Conservation (phyloP, 1,140 invertebrate species). For the Macrobrachium nipponense region DNA sequence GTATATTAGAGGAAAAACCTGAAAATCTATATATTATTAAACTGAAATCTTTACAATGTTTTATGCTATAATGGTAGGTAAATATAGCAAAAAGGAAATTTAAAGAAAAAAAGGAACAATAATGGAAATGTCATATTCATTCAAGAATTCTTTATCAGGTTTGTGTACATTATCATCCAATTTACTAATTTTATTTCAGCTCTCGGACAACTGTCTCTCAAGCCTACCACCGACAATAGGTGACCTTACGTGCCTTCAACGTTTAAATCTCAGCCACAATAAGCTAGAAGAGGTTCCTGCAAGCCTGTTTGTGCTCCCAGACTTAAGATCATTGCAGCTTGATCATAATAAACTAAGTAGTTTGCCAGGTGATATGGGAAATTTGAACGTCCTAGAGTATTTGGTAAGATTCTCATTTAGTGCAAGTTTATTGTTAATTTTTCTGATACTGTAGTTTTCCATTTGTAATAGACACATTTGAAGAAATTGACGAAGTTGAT, state of each 20-base stretch:
- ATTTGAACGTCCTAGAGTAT: slow-evolving; percentile 75
- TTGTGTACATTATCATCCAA: neutral
- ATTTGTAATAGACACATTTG: no score
- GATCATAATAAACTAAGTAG: slow-evolving; percentile 80
- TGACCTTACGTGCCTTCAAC: slow-evolving; percentile 78
- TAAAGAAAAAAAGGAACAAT: no score
- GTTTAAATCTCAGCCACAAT: slow-evolving; percentile 84
- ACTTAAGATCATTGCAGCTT: slow-evolving; percentile 81
- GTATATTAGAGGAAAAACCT: no score
- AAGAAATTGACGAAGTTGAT: no score
- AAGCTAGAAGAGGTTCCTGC: slow-evolving; percentile 77
- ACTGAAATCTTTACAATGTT: no score
- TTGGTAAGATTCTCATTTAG: slow-evolving; percentile 46
- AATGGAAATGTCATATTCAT: no score
- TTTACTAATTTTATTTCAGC: slow-evolving; percentile 54
- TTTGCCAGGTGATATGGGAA: slow-evolving; percentile 77
- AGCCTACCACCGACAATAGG: slow-evolving; percentile 78
- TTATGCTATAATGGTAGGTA: no score
- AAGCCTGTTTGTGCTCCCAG: slow-evolving; percentile 81
- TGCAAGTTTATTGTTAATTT: neutral
- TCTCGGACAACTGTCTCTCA: slow-evolving; percentile 83
- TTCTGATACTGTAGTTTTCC: no score
- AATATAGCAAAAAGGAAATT: no score
- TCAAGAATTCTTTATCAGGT: no score
- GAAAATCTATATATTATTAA: no score